Evolutionary conservation across 2,113 vertebrate genomes (phyloP), one percentile per base, ranked within the genome.

Genomic region (Corvus cornix): DNA sequence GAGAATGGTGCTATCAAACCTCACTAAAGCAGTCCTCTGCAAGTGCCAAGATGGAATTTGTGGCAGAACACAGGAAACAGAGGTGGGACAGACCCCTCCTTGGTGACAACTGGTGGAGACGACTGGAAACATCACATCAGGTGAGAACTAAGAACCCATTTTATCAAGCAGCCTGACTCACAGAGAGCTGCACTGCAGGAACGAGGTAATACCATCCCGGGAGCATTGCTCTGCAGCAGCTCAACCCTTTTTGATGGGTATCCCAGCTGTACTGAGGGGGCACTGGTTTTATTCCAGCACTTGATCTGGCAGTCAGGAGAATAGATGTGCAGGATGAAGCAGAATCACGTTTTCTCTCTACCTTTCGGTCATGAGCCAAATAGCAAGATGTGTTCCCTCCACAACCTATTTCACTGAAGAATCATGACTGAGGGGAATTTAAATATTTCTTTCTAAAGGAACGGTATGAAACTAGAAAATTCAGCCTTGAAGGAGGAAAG

Each of bases 81-180:
- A 49, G 24, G 37, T 56, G 26, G 59, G 44, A 91, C 20, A 75
- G 15, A 2, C 24, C 33, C 35, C 79, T 44, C 37, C 13, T 20
- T 33, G 59, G 72, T 39, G 63, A 53, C 39, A 41, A 7, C 20
- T 33, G 18, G 24, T 63, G 52, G 31, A 22, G 27, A 37, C 4
- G 17, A 48, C 22, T 51, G 62, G 37, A 70, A 90, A 31, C 11
- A 37, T 11, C 0, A 0, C 14, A 41, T 11, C 0, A 0, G 3
- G 19, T 33, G 56, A 48, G 67, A 64, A 31, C 23, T 44, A 14
- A 70, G 22, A 52, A 48, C 3, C 10, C 10, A 6, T 56, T 91
- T 88, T n/a, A 81, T 73, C 35, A 41, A 78, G 52, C 22, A 88
- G 49, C 37, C 30, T 14, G 20, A 28, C 26, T 76, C 28, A 56